Evolutionary conservation across 2,113 vertebrate genomes (phyloP), one percentile per base, ranked within the genome.

Genomic region (Osmerus eperlanus): DNA sequence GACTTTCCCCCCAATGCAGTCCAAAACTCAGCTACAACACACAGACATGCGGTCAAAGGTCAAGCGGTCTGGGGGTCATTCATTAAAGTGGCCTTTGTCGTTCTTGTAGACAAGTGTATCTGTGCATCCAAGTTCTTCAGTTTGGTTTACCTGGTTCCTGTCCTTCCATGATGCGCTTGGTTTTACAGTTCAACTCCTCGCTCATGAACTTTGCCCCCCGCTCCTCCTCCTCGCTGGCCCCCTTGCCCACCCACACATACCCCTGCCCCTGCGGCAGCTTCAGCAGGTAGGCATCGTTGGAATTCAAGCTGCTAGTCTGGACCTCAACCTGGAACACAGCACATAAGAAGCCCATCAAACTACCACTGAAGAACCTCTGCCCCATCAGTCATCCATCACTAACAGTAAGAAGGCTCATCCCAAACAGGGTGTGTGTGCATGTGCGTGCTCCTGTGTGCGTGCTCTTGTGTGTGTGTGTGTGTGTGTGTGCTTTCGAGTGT

Each of bases 221-320:
- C 67, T 92, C 84, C 76, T 98, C 96, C 58, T 96, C 95, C 66
- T 81, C 82, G 76, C 85, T 96, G 12, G 94, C 92, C 11, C 96
- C 95, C 87, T 91, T 94, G 56, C 95, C 96, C 60, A 89, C 41
- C 96, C 96, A 98, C 13, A 84, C 84, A 82, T 92, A 96, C 11
- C 93, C 93, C 29, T 68, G 61, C 5, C 92, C 93, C 59, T 82
- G 75, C 51, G 83, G 85, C 78, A 90, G 81, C 88, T 94, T 96
- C 85, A 98, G 85, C 73, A 97, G 88, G 89, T 95, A 97, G 70
- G 89, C 92, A 47, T 98, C 96, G 13, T 97, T 97, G 21, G 95
- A 95, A 89, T 98, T 97, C 69, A 98, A 65, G 18, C 89, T 93
- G n/a, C 51, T 7, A 12, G 95, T 87, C 0, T 86, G 84, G 13